Base-by-base conservation (phyloP, 2,113 vertebrate species). In the Seriola aureovittata region DNA sequence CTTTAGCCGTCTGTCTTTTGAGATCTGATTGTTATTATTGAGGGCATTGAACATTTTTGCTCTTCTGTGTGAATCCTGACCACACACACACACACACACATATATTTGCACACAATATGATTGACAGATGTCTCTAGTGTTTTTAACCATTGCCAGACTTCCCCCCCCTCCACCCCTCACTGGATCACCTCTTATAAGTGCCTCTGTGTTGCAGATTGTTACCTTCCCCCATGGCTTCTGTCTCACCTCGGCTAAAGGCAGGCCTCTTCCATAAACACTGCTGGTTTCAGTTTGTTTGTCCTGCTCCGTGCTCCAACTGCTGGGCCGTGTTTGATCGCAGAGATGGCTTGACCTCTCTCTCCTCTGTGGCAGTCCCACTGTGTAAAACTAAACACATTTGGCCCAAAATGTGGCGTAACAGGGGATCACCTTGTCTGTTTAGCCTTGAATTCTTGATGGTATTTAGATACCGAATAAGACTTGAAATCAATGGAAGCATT, bases 61-160 rank as follows among this genome's bases (percentile, higher is more conserved):
- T 68, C 48, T 5, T 44, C n/a, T 68, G 65, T 77, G 32, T 75
- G 70, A 77, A 68, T 75, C 14, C 66, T 77, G 71, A 89, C 72
- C 80, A 66, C 71, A 81, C 72, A 80, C 58, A 46, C 8, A 42
- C 80, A 65, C 70, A 80, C 71, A 79, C 55, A 44, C 75, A 70
- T 19, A 69, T 8, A 44, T 34, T 44, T 62, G 13, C 62, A 78
- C 80, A 60, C 14, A 65, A 48, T 60, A 64, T 89, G 83, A 84
- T 23, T 87, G 71, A 87, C 82, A 82, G 75, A 50, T 21, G 69
- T 76, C 54, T 36, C n/a, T 17, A 36, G 69, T 71, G 52, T 84
- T 84, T 29, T 38, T 87, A 91, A 86, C 62, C 66, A 77, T 78
- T 88, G 42, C 81, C 86, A 89, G 87, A 83, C 67, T 7, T 79